Conservation (phyloP, 2,888 invertebrate species). For the Eustalomyia histrio region DNA sequence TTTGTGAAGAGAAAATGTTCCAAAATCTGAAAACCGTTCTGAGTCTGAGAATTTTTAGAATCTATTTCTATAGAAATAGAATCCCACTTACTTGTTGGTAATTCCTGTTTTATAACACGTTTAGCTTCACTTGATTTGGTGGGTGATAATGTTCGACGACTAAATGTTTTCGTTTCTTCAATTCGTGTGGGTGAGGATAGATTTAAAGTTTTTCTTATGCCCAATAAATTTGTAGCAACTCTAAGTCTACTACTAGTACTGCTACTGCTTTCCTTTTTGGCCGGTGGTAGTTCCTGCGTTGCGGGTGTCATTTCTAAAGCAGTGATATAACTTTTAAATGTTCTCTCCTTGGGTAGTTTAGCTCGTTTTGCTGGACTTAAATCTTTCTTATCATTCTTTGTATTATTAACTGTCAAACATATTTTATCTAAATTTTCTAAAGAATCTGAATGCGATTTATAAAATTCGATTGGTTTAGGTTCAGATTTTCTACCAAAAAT, state of each 20-base stretch:
- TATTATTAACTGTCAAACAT: constrained; percentile 22
- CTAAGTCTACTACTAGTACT: constrained; percentile 45
- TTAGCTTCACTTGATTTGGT: constrained; percentile 67
- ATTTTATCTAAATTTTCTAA: constrained; percentile 73
- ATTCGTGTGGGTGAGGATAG: constrained; percentile 29
- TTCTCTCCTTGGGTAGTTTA: constrained; percentile 65
- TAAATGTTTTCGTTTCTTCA: constrained; percentile 57
- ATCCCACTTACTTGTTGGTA: constrained; percentile 62
- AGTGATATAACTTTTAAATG: constrained; percentile 66
- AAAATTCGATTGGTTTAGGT: constrained; percentile 64
- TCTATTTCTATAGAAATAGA: background rate
- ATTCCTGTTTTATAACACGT: constrained; percentile 64
- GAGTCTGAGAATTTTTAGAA: too few relatives aligned
- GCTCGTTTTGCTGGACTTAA: constrained; percentile 61
- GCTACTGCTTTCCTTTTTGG: constrained; percentile 51
- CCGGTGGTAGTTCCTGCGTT: constrained; percentile 45
- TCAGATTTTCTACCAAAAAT: constrained; percentile 76
- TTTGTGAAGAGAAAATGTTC: too few relatives aligned
- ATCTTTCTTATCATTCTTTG: constrained; percentile 55
- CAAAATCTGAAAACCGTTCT: too few relatives aligned
- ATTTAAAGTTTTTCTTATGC: constrained; percentile 56
- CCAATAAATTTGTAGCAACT: constrained; percentile 56
- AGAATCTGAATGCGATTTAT: constrained; percentile 75
- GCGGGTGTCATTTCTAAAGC: constrained; percentile 49
- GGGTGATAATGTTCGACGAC: constrained; percentile 64